Evolutionary conservation across 2,888 invertebrate genomes (phyloP).

Genomic region (Eilema sororculum): DNA sequence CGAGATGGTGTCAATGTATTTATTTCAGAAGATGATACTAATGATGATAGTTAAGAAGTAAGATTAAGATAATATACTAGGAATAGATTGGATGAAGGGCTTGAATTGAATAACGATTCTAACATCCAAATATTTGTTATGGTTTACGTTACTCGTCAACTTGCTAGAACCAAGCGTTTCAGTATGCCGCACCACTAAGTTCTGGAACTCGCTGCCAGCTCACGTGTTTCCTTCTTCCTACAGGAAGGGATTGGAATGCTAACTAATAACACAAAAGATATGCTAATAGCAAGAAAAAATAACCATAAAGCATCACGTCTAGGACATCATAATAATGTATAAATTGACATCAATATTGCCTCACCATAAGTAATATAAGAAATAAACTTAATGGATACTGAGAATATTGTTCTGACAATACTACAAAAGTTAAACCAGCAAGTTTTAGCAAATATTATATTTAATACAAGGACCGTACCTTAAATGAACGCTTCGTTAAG

Average conservation of each 20-base stretch:
- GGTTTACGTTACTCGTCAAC: no score
- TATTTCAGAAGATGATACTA: neutral
- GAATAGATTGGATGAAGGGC: neutral
- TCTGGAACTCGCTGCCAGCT: no score
- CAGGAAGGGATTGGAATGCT: no score
- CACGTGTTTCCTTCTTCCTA: no score
- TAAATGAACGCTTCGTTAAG: conserved; percentile 35
- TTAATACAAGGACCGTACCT: neutral
- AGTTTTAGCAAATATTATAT: neutral
- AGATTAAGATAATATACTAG: neutral
- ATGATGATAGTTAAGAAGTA: neutral
- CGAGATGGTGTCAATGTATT: neutral
- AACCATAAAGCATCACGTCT: no score
- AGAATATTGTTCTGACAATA: neutral
- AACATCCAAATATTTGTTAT: no score
- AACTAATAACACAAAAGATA: no score
- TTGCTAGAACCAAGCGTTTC: no score
- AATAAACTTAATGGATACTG: neutral
- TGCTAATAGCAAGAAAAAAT: no score
- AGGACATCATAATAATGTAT: no score
- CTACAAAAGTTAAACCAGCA: neutral
- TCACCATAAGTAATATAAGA: neutral
- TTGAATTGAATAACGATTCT: neutral
- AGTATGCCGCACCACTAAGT: no score
- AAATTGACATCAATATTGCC: no score